Evolutionary conservation across 2,797 vertebrate species (phyloP), one percentile per base, ranked within the genome.

Genomic region (Philypnodon macrostomus): DNA sequence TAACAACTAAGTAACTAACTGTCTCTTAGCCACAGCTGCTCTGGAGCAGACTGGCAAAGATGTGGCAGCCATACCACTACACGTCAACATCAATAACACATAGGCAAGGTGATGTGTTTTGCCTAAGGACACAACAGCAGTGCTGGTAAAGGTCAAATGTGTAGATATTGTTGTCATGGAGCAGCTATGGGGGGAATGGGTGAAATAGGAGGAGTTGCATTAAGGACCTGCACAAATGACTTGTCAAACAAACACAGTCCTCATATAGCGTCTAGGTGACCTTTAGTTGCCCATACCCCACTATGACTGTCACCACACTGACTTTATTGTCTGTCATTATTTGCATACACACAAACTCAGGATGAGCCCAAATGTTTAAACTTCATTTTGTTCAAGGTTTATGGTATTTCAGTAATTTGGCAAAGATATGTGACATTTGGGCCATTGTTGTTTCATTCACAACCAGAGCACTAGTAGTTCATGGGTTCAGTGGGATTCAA

Each of bases 261-360:
- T 32, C 15, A 35, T 12, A 6, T 30, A 57, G 27, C 37, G 51
- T 53, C 26, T 26, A 17, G 10, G 23, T 59, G 64, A 71, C 47
- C 47, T 75, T 59, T 58, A 47, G 29, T 40, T 70, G 56, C 53
- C 37, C 55, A 57, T 60, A 67, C 34, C 33, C 17, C 29, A 32
- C 42, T 27, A 19, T 16, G 32, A 54, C 63, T 65, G 69, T 72
- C 53, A 34, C 37, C 54, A 77, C 77, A 79, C 63, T 70, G 35
- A 47, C 58, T 11, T 59, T 46, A 75, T 72, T 83, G 71, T 84
- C 55, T 33, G 35, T 32, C 49, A 21, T 62, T 69, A 57, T 73
- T 76, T 75, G 71, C 67, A 66, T 41, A 48, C 16, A 26, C 53
- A n/a, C 18, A 30, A 35, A 37, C 10, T 48, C 61, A 38, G 49